These are phyloP conservation scores for Heliconius ethilla DNA, from an alignment of 2,888 invertebrate genomes.

Conservation along the genomic window DNA sequence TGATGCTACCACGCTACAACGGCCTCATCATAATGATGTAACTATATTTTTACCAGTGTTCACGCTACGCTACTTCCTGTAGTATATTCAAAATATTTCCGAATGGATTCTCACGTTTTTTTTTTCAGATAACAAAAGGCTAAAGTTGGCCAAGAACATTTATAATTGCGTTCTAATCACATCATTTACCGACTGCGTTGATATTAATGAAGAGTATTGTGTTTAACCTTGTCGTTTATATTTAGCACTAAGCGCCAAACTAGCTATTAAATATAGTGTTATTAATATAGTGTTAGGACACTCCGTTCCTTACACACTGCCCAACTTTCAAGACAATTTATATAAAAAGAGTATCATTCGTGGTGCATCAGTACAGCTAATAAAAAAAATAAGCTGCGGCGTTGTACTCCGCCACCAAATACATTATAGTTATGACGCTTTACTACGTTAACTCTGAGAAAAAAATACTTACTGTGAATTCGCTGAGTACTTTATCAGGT, in stretches of 20 bases:
- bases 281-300: too few relatives aligned
- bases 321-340: too few relatives aligned
- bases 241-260: neutral
- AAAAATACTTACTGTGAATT: slow-evolving; percentile 84
- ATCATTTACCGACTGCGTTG: slow-evolving; percentile 1
- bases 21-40: neutral
- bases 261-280: neutral
- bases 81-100: neutral
- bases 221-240: neutral
- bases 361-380: too few relatives aligned
- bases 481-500: slow-evolving; percentile 86
- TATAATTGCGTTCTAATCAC: slow-evolving; percentile 18
- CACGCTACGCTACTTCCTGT: slow-evolving; percentile 3
- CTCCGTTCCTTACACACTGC: too few relatives aligned
- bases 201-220: neutral
- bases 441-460: neutral
- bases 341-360: too few relatives aligned
- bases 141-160: slow-evolving; percentile 23
- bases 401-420: neutral
- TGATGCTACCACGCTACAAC: neutral
- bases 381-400: neutral
- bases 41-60: neutral
- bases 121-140: slow-evolving; percentile 5
- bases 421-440: neutral
- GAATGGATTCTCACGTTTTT: slow-evolving; percentile 18